Base-by-base conservation (phyloP, 1,140 invertebrate genomes). In the Pentalonia nigronervosa region DNA sequence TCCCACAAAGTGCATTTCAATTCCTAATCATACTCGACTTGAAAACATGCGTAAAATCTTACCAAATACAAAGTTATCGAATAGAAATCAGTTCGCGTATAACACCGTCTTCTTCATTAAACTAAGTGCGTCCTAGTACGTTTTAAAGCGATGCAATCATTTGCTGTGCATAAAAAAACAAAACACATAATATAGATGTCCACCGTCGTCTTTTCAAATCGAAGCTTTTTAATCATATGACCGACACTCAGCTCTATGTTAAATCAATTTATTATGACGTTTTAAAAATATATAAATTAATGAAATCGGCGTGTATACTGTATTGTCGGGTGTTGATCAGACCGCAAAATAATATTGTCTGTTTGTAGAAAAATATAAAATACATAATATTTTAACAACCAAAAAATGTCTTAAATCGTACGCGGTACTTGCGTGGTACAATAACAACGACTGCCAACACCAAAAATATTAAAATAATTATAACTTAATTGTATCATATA, bases 101-200 rank as follows among this genome's bases (percentile, higher is more conserved):
- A 36, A 87, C 84, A 45, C 45, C 45, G 84, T 48, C 47, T 88
- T 48, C 47, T 88, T 88, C 86, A 88, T 88, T 47, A 88, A 48
- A 34, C 17, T 50, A 88, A 88, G 30, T 48, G 86, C n/a, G 60
- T 14, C 25, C 83, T 11, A 11, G 83, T 8, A 9, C 30, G 45
- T n/a, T 34, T 34, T 47, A 4, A 48, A n/a, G n/a, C 25, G 30
- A 87, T n/a, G 30, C 30, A n/a, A 11, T n/a, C 30, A 20, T 50
- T n/a, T 88, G 47, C 17, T 48, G 41, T 41, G 3, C n/a, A 47
- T 0, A 48, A 88, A 47, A n/a, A 36, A 83, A 83, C 76, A 23
- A 83, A 83, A 8, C 7, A 36, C 76, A 83, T 34, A 36, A 0
- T 25, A n/a, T 23, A 21, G 0, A 34, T 20, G 21, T 83, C 30